Conservation (phyloP, 2,797 vertebrate species). For the Lophius americanus region DNA sequence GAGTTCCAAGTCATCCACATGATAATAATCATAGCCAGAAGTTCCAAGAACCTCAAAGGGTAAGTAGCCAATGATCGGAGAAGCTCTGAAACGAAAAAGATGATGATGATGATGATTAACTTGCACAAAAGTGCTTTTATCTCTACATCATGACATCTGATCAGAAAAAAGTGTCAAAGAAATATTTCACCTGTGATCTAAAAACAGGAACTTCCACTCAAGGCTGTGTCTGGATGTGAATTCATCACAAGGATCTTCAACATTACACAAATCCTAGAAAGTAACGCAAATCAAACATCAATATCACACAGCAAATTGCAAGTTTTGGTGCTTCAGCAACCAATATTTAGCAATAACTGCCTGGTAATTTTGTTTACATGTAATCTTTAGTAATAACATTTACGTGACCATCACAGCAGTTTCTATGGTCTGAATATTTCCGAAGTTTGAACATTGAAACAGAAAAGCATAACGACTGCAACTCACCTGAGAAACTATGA, state of each 20-base stretch:
- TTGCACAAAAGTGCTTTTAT: neutral
- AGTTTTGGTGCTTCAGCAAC: neutral
- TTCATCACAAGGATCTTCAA: constrained; percentile 86
- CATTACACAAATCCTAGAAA: constrained; percentile 85
- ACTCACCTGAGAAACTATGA: neutral
- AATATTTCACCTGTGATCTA: constrained; percentile 85
- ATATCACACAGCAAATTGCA: constrained; percentile 1
- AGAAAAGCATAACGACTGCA: neutral
- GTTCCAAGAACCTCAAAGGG: constrained; percentile 92
- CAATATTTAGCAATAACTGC: neutral
- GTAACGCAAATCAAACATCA: neutral
- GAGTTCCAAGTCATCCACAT: constrained; percentile 90
- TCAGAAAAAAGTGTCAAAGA: neutral
- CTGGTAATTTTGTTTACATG: constrained; percentile 8
- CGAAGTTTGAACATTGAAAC: constrained; percentile 4
- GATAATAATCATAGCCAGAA: constrained; percentile 92
- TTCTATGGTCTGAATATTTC: constrained; percentile 3
- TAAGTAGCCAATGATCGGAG: constrained; percentile 91
- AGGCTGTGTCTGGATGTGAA: constrained; percentile 87
- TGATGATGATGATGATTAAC: constrained; percentile 1
- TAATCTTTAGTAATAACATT: constrained; percentile 3
- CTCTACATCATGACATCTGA: neutral
- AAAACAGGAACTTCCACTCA: constrained; percentile 87
- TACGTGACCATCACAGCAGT: constrained; percentile 1
- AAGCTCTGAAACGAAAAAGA: constrained; percentile 78